phyloP scores from a whole-genome alignment of 2,888 invertebrate species.

The Tiliacea citrago region DNA sequence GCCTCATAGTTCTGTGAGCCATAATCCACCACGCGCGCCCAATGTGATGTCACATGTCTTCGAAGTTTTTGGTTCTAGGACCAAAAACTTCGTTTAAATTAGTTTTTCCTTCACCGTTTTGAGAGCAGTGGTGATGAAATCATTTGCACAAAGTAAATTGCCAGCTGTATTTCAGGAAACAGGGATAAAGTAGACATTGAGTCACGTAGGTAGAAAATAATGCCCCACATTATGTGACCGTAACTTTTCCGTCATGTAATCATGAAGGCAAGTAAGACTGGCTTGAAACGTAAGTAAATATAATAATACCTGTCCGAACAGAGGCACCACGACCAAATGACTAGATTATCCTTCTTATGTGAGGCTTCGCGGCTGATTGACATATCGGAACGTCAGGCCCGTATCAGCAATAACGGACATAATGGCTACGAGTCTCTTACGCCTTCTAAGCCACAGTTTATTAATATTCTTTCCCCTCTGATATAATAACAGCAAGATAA shows the following conservation, averaged over 20 bases:
- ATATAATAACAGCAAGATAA: constrained; percentile 9
- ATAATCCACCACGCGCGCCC: no score
- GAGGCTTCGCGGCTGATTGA: constrained; percentile 55
- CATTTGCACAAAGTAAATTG: no score
- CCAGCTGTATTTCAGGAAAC: no score
- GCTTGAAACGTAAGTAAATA: constrained; percentile 34
- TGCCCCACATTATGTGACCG: background rate
- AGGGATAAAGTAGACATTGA: background rate
- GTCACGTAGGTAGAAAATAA: background rate
- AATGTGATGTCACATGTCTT: no score
- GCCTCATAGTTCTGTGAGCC: no score
- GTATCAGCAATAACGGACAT: constrained; percentile 4
- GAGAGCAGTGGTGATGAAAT: no score
- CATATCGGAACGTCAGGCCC: constrained; percentile 12
- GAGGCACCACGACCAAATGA: constrained; percentile 52
- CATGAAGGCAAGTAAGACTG: constrained; percentile 24
- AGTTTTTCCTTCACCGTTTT: no score
- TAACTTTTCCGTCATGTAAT: constrained; percentile 23
- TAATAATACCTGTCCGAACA: constrained; percentile 44
- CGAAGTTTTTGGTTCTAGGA: no score
- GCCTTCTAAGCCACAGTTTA: background rate
- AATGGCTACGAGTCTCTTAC: background rate
- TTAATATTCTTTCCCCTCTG: background rate
- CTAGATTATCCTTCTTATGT: constrained; percentile 61
- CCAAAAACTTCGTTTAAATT: no score